Evolutionary conservation across 2,113 vertebrate genomes (phyloP).

Genomic region (Sterrhoptilus dennistouni): DNA sequence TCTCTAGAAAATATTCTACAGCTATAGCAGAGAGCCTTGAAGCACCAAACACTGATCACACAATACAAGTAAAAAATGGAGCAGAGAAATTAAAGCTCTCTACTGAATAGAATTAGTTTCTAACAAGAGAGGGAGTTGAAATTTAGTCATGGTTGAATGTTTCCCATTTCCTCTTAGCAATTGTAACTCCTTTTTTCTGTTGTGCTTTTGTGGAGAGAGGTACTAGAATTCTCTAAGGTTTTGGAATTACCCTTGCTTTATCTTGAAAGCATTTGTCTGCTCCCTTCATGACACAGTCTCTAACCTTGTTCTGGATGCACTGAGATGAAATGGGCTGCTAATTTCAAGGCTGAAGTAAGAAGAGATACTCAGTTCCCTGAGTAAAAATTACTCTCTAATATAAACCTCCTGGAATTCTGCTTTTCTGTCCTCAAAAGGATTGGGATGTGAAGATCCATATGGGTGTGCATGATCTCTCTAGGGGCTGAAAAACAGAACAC

Average conservation of each 20-base stretch:
- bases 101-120: conserved; percentile 15
- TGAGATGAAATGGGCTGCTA: conserved; percentile 62
- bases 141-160: conserved; percentile 68
- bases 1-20: not conserved
- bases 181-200: conserved; percentile 5
- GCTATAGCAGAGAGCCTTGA: not conserved
- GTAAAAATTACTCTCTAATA: conserved; percentile 58
- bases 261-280: conserved; percentile 53
- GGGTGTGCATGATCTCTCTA: not conserved
- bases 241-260: conserved; percentile 60
- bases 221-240: conserved; percentile 47
- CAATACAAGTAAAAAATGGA: not conserved
- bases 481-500: not conserved
- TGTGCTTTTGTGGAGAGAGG: conserved; percentile 34
- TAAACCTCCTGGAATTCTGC: conserved; percentile 51
- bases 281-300: conserved; percentile 32
- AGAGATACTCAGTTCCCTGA: conserved; percentile 47
- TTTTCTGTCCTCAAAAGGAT: conserved; percentile 16
- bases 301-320: conserved; percentile 45
- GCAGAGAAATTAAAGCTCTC: not conserved
- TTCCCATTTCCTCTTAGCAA: conserved; percentile 50
- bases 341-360: conserved; percentile 73
- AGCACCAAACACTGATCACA: not conserved
- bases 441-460: not conserved
- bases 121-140: conserved; percentile 26